A percentile compares a stretch with the other conserved stretches of the same genome.
phyloP scores from a whole-genome alignment of 2,888 invertebrate species.

The Lasiommata megera region DNA sequence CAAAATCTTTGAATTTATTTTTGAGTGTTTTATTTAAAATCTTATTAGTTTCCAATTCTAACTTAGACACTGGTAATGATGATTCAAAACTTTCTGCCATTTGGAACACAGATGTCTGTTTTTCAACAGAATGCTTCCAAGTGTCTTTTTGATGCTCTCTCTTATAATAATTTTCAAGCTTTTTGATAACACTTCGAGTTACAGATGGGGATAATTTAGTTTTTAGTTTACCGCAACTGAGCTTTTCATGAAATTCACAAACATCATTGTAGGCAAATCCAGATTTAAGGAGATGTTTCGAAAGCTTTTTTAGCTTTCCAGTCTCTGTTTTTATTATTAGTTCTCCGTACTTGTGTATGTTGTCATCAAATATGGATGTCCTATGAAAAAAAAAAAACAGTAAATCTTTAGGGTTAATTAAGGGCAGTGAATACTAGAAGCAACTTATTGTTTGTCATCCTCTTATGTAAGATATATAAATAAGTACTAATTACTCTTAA shows the following conservation, averaged over 20 bases:
- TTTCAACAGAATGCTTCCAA: slow-evolving; percentile 40
- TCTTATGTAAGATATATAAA: too few species aligned
- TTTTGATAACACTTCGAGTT: slow-evolving; percentile 40
- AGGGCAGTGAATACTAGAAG: too few species aligned
- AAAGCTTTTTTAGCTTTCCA: slow-evolving; percentile 40
- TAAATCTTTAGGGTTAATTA: too few species aligned
- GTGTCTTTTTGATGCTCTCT: slow-evolving; percentile 29
- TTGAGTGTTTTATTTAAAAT: slow-evolving; percentile 33
- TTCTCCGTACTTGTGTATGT: slow-evolving; percentile 65
- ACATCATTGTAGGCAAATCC: slow-evolving; percentile 45
- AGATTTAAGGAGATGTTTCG: slow-evolving; percentile 41
- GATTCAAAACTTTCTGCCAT: slow-evolving; percentile 40
- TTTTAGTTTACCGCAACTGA: slow-evolving; percentile 44
- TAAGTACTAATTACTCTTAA: too few species aligned
- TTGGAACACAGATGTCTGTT: slow-evolving; percentile 43
- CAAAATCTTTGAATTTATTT: slow-evolving; percentile 49
- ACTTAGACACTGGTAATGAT: slow-evolving; percentile 37
- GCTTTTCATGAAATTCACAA: slow-evolving; percentile 44
- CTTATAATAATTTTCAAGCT: slow-evolving; percentile 41
- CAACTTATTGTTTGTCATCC: too few species aligned
- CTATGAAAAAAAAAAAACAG: slow-evolving; percentile 41
- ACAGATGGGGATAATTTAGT: slow-evolving; percentile 42
- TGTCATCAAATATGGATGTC: slow-evolving; percentile 59
- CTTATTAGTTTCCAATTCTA: slow-evolving; percentile 36
- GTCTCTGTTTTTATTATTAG: slow-evolving; percentile 42